Evolutionary conservation across 1,140 invertebrate genomes (phyloP).

Genomic region (Plodia interpunctella): DNA sequence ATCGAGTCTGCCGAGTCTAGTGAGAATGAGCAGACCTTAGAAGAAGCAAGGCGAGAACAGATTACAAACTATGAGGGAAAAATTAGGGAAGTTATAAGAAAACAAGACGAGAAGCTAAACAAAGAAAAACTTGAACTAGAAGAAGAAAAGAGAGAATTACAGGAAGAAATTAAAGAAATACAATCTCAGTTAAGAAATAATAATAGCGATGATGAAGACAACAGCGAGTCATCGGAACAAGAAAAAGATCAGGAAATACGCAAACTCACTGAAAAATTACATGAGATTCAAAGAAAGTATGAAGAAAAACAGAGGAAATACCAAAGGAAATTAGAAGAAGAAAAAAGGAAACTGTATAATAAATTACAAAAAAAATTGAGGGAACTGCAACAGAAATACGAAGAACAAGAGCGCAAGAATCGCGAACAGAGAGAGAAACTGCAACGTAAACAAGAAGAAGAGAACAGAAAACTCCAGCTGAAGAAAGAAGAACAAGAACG

Average conservation of each 20-base stretch:
- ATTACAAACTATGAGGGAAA: not conserved
- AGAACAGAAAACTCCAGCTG: constrained; percentile 21
- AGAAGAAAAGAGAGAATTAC: not conserved
- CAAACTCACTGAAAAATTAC: not conserved
- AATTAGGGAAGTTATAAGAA: not conserved
- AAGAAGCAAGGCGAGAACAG: constrained; percentile 17
- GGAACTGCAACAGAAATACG: constrained; percentile 13
- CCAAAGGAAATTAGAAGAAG: constrained; percentile 11
- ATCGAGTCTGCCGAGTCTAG: constrained; percentile 39
- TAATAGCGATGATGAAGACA: constrained; percentile 29
- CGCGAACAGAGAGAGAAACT: constrained; percentile 14
- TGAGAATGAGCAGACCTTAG: constrained; percentile 23
- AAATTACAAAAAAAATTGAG: not conserved
- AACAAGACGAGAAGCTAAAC: not conserved
- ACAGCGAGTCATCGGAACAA: constrained; percentile 19
- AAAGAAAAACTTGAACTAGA: not conserved
- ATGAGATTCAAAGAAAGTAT: not conserved
- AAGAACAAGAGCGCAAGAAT: constrained; percentile 15
- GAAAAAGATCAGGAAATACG: not conserved
- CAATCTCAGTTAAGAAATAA: constrained; percentile 15
- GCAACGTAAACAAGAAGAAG: constrained; percentile 20
- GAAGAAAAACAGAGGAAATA: not conserved
- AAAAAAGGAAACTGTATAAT: constrained; percentile 10
- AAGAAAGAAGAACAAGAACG: constrained; percentile 27
- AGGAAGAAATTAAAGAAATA: not conserved